Evolutionary conservation across 2,888 invertebrate species (phyloP).

Genomic region (Steinernema carpocapsae): DNA sequence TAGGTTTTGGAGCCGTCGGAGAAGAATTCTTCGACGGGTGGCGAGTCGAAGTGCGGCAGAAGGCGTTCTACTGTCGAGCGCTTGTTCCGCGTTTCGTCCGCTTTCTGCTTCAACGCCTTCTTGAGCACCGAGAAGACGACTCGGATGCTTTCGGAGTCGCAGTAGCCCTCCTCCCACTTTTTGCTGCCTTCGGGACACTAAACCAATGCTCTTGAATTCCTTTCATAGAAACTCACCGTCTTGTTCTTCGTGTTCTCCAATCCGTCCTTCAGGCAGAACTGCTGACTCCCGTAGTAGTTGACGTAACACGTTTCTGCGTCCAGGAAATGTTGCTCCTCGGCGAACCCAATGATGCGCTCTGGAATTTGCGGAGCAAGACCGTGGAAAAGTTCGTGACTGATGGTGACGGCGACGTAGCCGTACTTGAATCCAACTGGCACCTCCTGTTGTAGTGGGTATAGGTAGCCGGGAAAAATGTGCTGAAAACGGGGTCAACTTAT

Average conservation of each 20-base stretch:
- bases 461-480: background rate
- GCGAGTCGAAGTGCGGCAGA: too few relatives aligned
- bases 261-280: background rate
- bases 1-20: too few relatives aligned
- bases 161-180: background rate
- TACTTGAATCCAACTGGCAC: background rate
- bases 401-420: background rate
- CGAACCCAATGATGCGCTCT: too few relatives aligned
- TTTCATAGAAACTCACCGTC: too few relatives aligned
- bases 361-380: background rate
- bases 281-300: background rate
- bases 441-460: background rate
- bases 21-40: too few relatives aligned
- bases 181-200: background rate
- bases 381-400: slow-evolving; percentile 21
- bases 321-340: too few relatives aligned
- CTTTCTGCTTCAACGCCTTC: too few relatives aligned
- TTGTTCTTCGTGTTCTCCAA: too few relatives aligned
- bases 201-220: background rate
- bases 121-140: background rate
- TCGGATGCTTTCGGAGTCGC: background rate
- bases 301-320: background rate
- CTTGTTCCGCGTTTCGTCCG: too few relatives aligned
- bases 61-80: too few relatives aligned
- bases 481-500: too few relatives aligned